Conservation (phyloP, 2,797 vertebrate species). For the Masticophis lateralis region DNA sequence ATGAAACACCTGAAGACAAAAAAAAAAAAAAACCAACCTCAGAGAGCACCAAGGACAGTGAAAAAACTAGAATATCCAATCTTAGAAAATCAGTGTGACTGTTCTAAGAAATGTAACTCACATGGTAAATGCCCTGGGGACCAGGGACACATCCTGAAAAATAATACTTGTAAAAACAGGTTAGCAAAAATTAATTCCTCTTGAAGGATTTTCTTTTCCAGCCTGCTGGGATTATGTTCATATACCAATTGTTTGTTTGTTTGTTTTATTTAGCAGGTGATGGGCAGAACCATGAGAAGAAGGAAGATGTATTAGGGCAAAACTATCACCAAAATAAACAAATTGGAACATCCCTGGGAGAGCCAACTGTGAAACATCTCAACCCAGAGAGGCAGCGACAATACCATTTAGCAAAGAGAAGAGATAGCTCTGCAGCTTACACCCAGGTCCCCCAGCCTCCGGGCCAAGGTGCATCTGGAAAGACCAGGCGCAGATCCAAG, state of each 20-base stretch:
- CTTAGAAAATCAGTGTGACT: not conserved
- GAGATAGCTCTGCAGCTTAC: not conserved
- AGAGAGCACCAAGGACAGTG: no score
- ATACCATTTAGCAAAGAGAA: not conserved
- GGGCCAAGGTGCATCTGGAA: slow-evolving; percentile 46
- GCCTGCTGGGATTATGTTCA: not conserved
- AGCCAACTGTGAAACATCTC: not conserved
- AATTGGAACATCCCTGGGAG: not conserved
- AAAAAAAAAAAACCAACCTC: no score
- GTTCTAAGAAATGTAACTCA: not conserved
- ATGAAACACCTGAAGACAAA: not conserved
- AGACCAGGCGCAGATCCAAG: slow-evolving; percentile 60
- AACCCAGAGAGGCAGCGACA: not conserved
- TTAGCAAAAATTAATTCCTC: not conserved
- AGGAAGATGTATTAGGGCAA: not conserved
- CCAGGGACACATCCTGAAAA: not conserved
- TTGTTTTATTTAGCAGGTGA: not conserved
- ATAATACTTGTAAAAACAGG: not conserved
- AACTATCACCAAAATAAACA: not conserved
- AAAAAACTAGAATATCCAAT: not conserved
- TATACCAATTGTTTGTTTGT: not conserved
- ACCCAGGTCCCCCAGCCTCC: slow-evolving; percentile 8
- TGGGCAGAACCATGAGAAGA: not conserved
- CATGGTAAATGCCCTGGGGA: not conserved
- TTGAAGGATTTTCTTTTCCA: not conserved